Evolutionary conservation across 2,797 vertebrate species (phyloP), one percentile per base, ranked within the genome.

Genomic region (Chromobotia macracanthus): DNA sequence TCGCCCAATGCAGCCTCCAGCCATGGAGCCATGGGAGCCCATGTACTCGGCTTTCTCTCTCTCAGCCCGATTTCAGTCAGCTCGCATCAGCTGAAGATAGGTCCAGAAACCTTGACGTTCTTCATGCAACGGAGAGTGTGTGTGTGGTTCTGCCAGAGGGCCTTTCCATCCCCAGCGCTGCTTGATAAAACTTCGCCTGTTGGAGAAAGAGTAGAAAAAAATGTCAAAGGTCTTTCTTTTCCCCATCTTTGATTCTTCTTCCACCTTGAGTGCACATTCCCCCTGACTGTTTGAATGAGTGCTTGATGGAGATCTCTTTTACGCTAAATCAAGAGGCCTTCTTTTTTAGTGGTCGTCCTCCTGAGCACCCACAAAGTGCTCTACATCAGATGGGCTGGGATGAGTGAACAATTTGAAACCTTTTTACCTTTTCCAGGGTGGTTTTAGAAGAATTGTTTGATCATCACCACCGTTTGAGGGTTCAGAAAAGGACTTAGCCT

Each of bases 181-280:
- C 91, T 92, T 91, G 87, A 91, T 92, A 90, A 92, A 93, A 93
- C 89, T 91, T 92, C 91, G 91, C 90, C 90, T 91, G 90, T 87
- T 81, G 89, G 87, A 87, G 80, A 88, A 85, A 72, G 87, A 89
- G 87, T 87, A 79, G 83, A 90, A 89, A 89, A 87, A 87, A 87
- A 89, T 82, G 80, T 89, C 70, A 86, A 90, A 92, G 88, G 89
- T 85, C 81, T 81, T 80, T 82, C 83, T 89, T 80, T 64, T 88
- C 64, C 68, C 76, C 48, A 82, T 80, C 79, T 86, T 86, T 86
- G 28, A 80, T 75, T 82, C 74, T 65, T 84, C 80, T 80, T 70
- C 70, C 80, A 85, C 84, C 82, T 83, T 75, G 86, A 89, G 88
- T 89, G 86, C 84, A 87, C 89, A 87, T 90, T 88, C 90, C 86